Evolutionary conservation across 2,113 vertebrate genomes (phyloP), one percentile per base, ranked within the genome.

Genomic region (Peromyscus californicus): DNA sequence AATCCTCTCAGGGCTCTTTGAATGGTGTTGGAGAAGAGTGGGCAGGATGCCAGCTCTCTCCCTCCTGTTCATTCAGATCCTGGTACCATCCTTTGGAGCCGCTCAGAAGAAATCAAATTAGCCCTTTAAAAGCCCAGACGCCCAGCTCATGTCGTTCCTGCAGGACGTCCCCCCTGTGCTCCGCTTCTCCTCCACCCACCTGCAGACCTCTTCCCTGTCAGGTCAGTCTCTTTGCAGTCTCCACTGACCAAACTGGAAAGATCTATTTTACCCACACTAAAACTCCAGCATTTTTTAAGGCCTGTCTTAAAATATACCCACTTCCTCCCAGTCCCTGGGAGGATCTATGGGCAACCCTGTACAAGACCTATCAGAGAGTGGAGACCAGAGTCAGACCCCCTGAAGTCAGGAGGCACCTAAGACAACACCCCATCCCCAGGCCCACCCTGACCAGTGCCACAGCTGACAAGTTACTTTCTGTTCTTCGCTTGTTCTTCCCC

Each of bases 361-460:
- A 36, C 7, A 24, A 16, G 39, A 13, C 15, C 42, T 65, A 57
- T 51, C 48, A 36, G 39, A 39, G 54, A 24, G 33, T 39, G 11
- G 61, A 78, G 45, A 17, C 9, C 15, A 21, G 48, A n/a, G 3
- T 67, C 51, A 2, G 54, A n/a, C n/a, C n/a, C n/a, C n/a, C 13
- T 0, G 39, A 92, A 72, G 92, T 54, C 0, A 2, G 6, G n/a
- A 42, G 82, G 8, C 24, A 42, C 59, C 15, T 21, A 51, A 22
- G 67, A n/a, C 22, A n/a, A 36, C 51, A 21, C 51, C 0, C 16
- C 0, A 0, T 4, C 36, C 51, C 0, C 17, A 0, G 0, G 8
- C 36, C 51, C 39, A 31, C 59, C 79, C 3, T 17, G 45, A 69
- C 29, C 24, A 13, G 26, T 72, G 24, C 31, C n/a, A 59, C 65